Evolutionary conservation across 2,888 invertebrate species (phyloP).

Genomic region (Torymus tubicola): DNA sequence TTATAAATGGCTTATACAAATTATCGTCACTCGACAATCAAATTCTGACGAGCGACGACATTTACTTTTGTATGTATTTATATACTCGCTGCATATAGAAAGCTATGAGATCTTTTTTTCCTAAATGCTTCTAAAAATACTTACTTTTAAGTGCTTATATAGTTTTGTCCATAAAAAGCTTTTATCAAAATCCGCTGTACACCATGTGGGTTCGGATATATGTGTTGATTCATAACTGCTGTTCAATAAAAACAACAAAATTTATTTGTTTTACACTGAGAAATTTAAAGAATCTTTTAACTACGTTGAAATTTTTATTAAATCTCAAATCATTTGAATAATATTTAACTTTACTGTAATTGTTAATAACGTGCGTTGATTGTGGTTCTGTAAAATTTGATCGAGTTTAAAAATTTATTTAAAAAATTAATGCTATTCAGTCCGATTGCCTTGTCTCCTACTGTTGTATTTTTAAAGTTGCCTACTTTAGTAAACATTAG

Average conservation of each 20-base stretch:
- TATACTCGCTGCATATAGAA: conserved; percentile 40
- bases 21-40: conserved; percentile 12
- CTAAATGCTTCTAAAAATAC: conserved; percentile 47
- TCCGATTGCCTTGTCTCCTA: no score
- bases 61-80: conserved; percentile 45
- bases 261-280: conserved; percentile 10
- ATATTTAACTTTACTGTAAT: no score
- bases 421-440: no score
- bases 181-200: conserved; percentile 26
- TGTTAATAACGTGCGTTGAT: no score
- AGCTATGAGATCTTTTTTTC: conserved; percentile 29
- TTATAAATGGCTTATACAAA: conserved; percentile 47
- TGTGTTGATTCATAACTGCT: conserved; percentile 24
- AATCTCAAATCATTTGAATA: background rate
- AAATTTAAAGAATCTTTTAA: background rate
- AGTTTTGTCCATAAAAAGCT: conserved; percentile 43
- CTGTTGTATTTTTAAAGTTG: no score
- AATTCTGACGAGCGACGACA: conserved; percentile 24
- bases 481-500: no score
- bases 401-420: no score
- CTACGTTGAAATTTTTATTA: background rate
- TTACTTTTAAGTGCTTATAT: conserved; percentile 29
- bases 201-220: conserved; percentile 14
- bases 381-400: no score
- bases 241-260: background rate